Base-by-base conservation (phyloP, 2,888 invertebrate species). In the Conops quadrifasciatus region DNA sequence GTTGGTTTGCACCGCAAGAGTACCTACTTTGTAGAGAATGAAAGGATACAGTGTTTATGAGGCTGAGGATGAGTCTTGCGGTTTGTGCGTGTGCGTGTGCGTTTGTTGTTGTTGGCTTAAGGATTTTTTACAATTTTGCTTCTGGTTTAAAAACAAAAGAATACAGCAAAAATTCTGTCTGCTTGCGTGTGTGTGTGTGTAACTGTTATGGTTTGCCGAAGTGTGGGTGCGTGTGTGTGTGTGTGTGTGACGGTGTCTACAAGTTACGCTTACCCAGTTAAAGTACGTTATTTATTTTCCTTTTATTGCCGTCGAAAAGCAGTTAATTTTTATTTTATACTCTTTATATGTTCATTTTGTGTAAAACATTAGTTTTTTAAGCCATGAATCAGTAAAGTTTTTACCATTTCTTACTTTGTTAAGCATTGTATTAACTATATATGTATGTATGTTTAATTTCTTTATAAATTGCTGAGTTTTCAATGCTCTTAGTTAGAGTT, bases 191-290 rank as follows among this genome's bases (percentile, higher is more conserved):
- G 13, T n/a, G 5, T 62, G 19, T 19, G 2, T 43, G 43, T 36
- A 28, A 36, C 28, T 62, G 60, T 62, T 15, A n/a, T 19, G 4
- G 26, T 47, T 19, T 36, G 43, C 28, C 19, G 11, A 36, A 45
- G 43, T 43, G 21, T 49, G 45, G 7, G 49, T 64, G 49, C 24
- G 47, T 30, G 45, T 63, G 63, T 63, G 63, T 58, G 58, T 58
- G 4, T 58, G 2, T 58, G 58, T 26, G 1, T 56, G 56, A 13
- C 7, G 9, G 26, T 59, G 30, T 36, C 15, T 62, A 36, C 16
- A n/a, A 28, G 47, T 47, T 7, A 26, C 15, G 15, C 11, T 28
- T 28, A 58, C 58, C 28, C 58, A 58, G 11, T 58, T 58, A 26
- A 28, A 58, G 28, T 58, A 13, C 3, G 11, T 58, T 26, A 49